These are phyloP conservation scores for Saccostrea echinata DNA, from an alignment of 1,140 invertebrate genomes.

Conservation along the genomic window DNA sequence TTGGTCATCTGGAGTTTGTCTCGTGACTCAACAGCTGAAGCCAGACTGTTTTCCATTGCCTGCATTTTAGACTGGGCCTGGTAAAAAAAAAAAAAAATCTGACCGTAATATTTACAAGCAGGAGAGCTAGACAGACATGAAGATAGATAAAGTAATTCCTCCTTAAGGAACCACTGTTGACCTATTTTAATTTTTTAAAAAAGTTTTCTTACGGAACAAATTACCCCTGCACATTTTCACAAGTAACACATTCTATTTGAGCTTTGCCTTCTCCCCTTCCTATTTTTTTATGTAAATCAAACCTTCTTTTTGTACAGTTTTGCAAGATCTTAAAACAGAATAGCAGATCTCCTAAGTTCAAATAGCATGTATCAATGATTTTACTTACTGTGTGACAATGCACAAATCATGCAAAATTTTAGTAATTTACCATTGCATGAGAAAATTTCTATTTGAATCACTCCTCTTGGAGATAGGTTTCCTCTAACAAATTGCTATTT, in stretches of 20 bases:
- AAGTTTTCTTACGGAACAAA: too few relatives aligned
- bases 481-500: not conserved
- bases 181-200: too few relatives aligned
- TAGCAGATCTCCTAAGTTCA: too few relatives aligned
- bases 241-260: conserved; percentile 66
- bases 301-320: too few relatives aligned
- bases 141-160: conserved; percentile 57
- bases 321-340: too few relatives aligned
- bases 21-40: conserved; percentile 57
- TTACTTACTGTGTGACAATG: too few relatives aligned
- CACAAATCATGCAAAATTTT: too few relatives aligned
- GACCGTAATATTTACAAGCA: not conserved
- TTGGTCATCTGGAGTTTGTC: conserved; percentile 63
- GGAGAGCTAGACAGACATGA: too few relatives aligned
- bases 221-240: too few relatives aligned
- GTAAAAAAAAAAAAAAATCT: conserved; percentile 42
- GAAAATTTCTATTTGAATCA: not conserved
- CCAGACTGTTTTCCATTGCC: conserved; percentile 65
- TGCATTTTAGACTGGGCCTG: conserved; percentile 69
- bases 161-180: too few relatives aligned
- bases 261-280: conserved; percentile 46
- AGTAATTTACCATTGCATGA: not conserved
- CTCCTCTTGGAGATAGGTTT: not conserved
- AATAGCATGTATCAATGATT: too few relatives aligned
- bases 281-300: too few relatives aligned